Conservation (phyloP, 2,888 invertebrate species). For the Spodoptera littoralis region DNA sequence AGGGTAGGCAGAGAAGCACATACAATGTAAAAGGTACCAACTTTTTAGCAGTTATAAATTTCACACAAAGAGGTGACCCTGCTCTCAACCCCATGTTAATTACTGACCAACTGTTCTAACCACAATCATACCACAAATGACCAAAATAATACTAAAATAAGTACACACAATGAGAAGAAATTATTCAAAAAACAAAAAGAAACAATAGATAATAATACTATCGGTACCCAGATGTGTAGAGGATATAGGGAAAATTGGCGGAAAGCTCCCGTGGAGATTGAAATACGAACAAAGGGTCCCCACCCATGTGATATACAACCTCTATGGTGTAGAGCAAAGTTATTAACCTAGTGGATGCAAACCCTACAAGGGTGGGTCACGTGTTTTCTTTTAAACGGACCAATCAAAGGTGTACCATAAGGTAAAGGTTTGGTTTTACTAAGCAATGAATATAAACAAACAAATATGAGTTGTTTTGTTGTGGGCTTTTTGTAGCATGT, state of each 20-base stretch:
- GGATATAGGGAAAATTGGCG: constrained; percentile 50
- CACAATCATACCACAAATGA: background rate
- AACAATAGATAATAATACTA: constrained; percentile 28
- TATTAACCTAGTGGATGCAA: constrained; percentile 33
- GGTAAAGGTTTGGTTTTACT: constrained; percentile 17
- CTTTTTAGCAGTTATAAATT: too few relatives aligned
- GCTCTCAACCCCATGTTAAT: too few relatives aligned
- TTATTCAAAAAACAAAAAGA: constrained; percentile 40
- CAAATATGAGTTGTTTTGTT: too few relatives aligned
- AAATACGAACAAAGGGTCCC: constrained; percentile 45
- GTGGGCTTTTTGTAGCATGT: too few relatives aligned
- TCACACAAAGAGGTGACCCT: too few relatives aligned
- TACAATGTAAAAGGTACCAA: too few relatives aligned
- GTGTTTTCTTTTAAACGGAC: constrained; percentile 30
- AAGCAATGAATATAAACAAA: too few relatives aligned
- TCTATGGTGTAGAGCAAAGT: constrained; percentile 22
- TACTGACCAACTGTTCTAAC: too few relatives aligned
- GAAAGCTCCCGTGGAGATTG: constrained; percentile 39
- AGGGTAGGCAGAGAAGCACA: too few relatives aligned
- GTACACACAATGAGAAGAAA: constrained; percentile 22
- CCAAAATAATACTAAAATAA: constrained; percentile 19
- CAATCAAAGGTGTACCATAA: constrained; percentile 15
- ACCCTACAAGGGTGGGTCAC: constrained; percentile 29
- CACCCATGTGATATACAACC: constrained; percentile 29
- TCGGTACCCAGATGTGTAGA: constrained; percentile 43